phyloP scores from a whole-genome alignment of 2,888 invertebrate species.

The Synergus umbraculus region DNA sequence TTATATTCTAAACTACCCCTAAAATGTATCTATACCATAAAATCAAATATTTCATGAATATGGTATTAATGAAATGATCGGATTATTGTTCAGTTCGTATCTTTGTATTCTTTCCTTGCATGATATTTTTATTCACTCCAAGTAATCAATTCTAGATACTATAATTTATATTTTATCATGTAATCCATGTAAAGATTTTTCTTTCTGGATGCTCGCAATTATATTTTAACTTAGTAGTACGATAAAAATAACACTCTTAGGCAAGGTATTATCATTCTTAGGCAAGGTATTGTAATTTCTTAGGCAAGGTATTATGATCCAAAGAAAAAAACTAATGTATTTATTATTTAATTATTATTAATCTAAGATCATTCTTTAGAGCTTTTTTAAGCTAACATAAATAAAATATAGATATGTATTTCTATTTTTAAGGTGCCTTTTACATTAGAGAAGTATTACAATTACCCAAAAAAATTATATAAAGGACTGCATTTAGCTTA shows the following conservation, averaged over 20 bases:
- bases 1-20: not conserved
- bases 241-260: not conserved
- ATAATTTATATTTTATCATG: not conserved
- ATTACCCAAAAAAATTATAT: slow-evolving; percentile 23
- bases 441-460: not conserved
- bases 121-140: slow-evolving; percentile 1
- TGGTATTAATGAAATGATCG: not conserved
- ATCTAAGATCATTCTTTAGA: not conserved
- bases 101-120: slow-evolving; percentile 10
- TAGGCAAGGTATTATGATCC: slow-evolving; percentile 36
- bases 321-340: slow-evolving; percentile 15
- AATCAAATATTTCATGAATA: slow-evolving; percentile 14
- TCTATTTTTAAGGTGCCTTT: not conserved
- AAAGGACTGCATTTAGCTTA: slow-evolving; percentile 25
- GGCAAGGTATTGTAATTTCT: slow-evolving; percentile 31
- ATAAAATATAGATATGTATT: not conserved
- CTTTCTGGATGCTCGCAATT: not conserved
- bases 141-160: slow-evolving; percentile 10
- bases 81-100: not conserved
- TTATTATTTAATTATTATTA: slow-evolving; percentile 5
- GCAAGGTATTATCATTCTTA: slow-evolving; percentile 5
- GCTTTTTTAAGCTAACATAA: not conserved
- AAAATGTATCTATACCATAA: not conserved
- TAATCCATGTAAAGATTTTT: not conserved
- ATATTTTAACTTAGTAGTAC: slow-evolving; percentile 6